These are phyloP conservation scores for Brachionus angularis DNA, from an alignment of 1,140 invertebrate species.

Conservation along the genomic window DNA sequence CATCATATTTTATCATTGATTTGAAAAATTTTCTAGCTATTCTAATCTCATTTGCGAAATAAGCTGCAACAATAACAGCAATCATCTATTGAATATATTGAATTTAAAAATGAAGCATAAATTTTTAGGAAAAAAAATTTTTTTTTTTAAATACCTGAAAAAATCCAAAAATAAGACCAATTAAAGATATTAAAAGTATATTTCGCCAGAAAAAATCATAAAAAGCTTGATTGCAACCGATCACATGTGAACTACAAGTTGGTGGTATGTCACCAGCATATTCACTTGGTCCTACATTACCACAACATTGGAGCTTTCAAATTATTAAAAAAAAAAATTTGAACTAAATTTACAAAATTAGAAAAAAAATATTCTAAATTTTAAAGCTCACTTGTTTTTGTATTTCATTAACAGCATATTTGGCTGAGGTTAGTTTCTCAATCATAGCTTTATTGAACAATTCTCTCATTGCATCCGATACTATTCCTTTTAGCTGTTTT, in stretches of 20 bases:
- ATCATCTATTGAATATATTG: too few species aligned
- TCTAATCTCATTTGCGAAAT: conserved; percentile 30
- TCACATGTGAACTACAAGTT: conserved; percentile 6
- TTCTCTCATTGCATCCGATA: conserved; percentile 43
- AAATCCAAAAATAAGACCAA: conserved; percentile 31
- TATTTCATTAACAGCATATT: conserved; percentile 41
- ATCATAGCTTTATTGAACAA: conserved; percentile 29
- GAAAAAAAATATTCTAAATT: too few species aligned
- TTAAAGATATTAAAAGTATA: background rate
- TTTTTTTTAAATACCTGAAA: conserved; percentile 11
- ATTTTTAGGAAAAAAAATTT: background rate
- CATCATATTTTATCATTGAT: background rate
- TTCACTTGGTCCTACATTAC: conserved; percentile 42
- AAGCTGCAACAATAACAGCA: conserved; percentile 1
- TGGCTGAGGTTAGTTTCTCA: conserved; percentile 9
- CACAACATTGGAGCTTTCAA: conserved; percentile 41
- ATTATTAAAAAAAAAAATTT: background rate
- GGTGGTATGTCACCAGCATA: conserved; percentile 40
- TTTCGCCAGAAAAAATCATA: conserved; percentile 35
- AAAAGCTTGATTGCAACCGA: conserved; percentile 37
- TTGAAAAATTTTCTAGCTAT: conserved; percentile 31
- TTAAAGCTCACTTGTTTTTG: conserved; percentile 44
- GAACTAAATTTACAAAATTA: background rate
- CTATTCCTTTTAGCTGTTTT: conserved; percentile 37
- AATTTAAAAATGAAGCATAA: too few species aligned